These are phyloP conservation scores for Brachyhypopomus occidentalis DNA, from an alignment of 2,113 vertebrate species.

Conservation along the genomic window DNA sequence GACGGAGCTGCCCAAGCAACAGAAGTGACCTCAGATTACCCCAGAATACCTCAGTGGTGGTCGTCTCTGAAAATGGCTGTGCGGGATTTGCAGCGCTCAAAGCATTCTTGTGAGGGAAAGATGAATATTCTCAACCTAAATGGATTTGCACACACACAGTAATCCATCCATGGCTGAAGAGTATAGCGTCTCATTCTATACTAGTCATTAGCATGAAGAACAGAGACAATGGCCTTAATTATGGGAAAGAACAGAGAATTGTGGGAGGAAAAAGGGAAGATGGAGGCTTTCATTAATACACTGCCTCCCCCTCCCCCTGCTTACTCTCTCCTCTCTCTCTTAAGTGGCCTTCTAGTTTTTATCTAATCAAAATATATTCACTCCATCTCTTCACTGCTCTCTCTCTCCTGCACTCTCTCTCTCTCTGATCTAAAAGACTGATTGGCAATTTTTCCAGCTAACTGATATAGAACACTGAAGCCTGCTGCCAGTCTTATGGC, in stretches of 20 bases:
- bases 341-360: slow-evolving; percentile 68
- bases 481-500: slow-evolving; percentile 62
- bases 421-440: slow-evolving; percentile 68
- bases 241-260: slow-evolving; percentile 40
- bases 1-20: not conserved
- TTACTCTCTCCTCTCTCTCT: slow-evolving; percentile 54
- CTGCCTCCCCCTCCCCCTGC: slow-evolving; percentile 48
- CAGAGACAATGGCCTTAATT: slow-evolving; percentile 48
- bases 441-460: slow-evolving; percentile 74
- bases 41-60: slow-evolving; percentile 1
- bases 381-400: slow-evolving; percentile 65
- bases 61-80: slow-evolving; percentile 1
- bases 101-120: not conserved
- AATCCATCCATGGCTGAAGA: slow-evolving; percentile 25
- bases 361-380: slow-evolving; percentile 77
- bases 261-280: slow-evolving; percentile 32
- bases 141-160: not conserved
- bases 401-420: slow-evolving; percentile 55
- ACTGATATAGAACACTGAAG: slow-evolving; percentile 65
- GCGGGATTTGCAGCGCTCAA: not conserved
- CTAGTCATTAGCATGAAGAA: slow-evolving; percentile 48
- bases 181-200: slow-evolving; percentile 36
- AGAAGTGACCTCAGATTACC: not conserved
- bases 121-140: not conserved
- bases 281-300: slow-evolving; percentile 58